Percentiles rank a stretch among this genome's conserved stretches.
These are phyloP conservation scores for Samia ricini DNA, from an alignment of 1,140 invertebrate genomes.

Conservation along the genomic window DNA sequence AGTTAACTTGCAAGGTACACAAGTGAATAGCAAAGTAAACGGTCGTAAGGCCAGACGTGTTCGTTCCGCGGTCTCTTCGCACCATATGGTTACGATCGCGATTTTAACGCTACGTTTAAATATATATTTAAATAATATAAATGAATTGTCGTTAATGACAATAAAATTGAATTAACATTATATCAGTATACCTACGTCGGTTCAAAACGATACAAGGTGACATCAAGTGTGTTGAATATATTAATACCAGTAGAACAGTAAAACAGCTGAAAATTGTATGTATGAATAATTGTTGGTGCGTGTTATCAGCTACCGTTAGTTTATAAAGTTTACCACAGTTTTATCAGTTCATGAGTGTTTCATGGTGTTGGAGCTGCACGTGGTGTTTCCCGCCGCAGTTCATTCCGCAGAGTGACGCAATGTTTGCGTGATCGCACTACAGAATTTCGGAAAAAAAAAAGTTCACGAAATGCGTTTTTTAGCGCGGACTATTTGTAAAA, in stretches of 20 bases:
- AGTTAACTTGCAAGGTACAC: constrained; percentile 56
- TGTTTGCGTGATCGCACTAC: constrained; percentile 56
- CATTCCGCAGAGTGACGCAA: constrained; percentile 64
- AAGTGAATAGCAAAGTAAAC: constrained; percentile 63
- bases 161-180: constrained; percentile 1
- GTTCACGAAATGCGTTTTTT: constrained; percentile 6
- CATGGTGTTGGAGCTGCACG: constrained; percentile 52
- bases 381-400: constrained; percentile 56
- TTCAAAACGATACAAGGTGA: constrained; percentile 15
- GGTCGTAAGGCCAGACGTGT: constrained; percentile 48
- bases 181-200: not conserved
- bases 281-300: constrained; percentile 34
- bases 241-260: constrained; percentile 49
- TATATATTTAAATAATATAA: not conserved
- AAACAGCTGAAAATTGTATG: constrained; percentile 20
- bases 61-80: constrained; percentile 16
- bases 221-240: constrained; percentile 43
- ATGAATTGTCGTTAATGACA: not conserved
- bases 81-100: constrained; percentile 43
- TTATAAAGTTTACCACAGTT: constrained; percentile 26
- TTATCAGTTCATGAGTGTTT: constrained; percentile 49
- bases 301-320: constrained; percentile 52
- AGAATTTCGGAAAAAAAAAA: constrained; percentile 30
- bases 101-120: constrained; percentile 16
- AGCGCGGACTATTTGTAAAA: constrained; percentile 28